Evolutionary conservation across 2,797 vertebrate species (phyloP).

Genomic region (Anguilla obscura): DNA sequence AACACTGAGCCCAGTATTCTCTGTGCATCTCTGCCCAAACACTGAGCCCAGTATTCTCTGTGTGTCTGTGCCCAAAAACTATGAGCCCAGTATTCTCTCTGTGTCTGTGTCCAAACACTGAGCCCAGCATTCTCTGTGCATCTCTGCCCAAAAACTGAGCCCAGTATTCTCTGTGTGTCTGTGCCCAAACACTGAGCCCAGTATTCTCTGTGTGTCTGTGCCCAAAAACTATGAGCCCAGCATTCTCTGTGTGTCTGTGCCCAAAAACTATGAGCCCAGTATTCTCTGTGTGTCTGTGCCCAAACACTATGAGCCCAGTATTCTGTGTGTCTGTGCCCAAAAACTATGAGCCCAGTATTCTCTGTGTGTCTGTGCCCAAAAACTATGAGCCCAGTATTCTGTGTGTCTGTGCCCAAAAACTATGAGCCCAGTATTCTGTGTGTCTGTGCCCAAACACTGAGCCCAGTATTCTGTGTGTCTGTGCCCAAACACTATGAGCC

Average conservation of each 20-base stretch:
- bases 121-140: neutral
- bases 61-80: neutral
- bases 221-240: neutral
- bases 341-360: neutral
- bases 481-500: neutral
- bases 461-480: neutral
- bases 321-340: neutral
- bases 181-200: neutral
- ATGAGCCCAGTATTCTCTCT: neutral
- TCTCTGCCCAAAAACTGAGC: neutral
- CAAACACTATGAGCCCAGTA: neutral
- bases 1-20: neutral
- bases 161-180: neutral
- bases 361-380: too few species aligned
- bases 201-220: neutral
- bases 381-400: neutral
- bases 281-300: too few species aligned
- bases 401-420: neutral
- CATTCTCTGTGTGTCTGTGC: neutral
- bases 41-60: neutral
- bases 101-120: neutral
- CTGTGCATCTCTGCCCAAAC: too few species aligned
- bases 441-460: neutral
- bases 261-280: neutral
- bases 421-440: neutral